Percentiles rank a stretch among this genome's conserved stretches.
These are phyloP conservation scores for Sebastes diaconus DNA, from an alignment of 2,797 vertebrate genomes.

Conservation along the genomic window DNA sequence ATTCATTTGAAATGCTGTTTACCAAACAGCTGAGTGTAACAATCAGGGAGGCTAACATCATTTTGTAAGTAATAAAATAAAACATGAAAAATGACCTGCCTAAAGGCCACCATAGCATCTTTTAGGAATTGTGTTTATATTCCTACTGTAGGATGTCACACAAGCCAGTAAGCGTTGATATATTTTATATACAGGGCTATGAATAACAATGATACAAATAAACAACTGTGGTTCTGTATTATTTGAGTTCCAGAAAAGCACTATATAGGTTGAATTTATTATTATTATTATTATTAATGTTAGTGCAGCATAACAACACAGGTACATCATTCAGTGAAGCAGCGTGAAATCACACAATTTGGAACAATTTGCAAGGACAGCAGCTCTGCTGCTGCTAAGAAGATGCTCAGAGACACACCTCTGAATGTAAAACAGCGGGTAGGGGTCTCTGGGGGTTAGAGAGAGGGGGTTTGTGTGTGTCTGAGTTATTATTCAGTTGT, in stretches of 20 bases:
- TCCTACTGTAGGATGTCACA: neutral
- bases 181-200: neutral
- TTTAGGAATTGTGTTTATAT: neutral
- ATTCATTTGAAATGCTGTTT: neutral
- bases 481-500: constrained; percentile 20
- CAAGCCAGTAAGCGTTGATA: neutral
- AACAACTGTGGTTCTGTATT: neutral
- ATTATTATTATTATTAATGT: neutral
- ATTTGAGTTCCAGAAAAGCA: neutral
- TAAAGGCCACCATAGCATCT: neutral
- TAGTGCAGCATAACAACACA: neutral
- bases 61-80: neutral
- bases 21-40: neutral
- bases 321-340: neutral
- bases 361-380: constrained; percentile 39
- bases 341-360: constrained; percentile 9
- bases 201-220: neutral
- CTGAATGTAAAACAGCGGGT: constrained; percentile 62
- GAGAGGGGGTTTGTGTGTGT: constrained; percentile 3
- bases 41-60: neutral
- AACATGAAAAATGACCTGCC: neutral
- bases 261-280: too few species aligned
- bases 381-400: constrained; percentile 7
- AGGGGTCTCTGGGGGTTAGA: constrained; percentile 37
- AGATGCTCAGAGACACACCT: constrained; percentile 42